Base-by-base conservation (phyloP, 2,888 invertebrate species). In the Drosophila lutescens region DNA sequence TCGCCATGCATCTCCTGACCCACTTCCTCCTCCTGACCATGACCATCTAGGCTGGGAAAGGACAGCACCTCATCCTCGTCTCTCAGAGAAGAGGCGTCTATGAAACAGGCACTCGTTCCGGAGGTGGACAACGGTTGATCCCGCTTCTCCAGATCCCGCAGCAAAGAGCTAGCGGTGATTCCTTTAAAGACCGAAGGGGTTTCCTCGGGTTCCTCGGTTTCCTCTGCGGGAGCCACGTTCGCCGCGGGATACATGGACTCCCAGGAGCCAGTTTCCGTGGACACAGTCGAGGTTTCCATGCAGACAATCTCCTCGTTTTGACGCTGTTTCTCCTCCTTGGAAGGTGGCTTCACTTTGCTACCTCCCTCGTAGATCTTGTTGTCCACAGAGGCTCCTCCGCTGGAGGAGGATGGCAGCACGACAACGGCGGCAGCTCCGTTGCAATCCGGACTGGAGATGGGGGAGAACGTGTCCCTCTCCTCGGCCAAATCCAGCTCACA, bases 71-170 rank as follows among this genome's bases (percentile, higher is more conserved):
- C 94, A 65, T 93, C 94, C 88, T 96, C 96, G 90, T 96, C 96
- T 23, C 94, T 94, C 74, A 96, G 92, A 88, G 94, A 95, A 8
- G 96, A 95, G 15, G 96, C 96, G 90, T 96, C 96, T 77, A 96
- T 96, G 81, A 96, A 96, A 90, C 95, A 96, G 67, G 94, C 94
- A 91, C 89, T 90, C 15, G 83, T 81, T n/a, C 82, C 89, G 0
- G 90, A 90, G 13, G 86, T 86, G n/a, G 85, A 83, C 65, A 91
- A 54, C 17, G 88, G 78, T 66, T 89, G 90, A n/a, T 90, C 90
- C 4, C 84, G 78, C 56, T 88, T 83, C 69, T 89, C 88, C 36
- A 89, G 75, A 32, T 89, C 74, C 1, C 82, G 74, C 47, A 81
- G 20, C 54, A 87, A n/a, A 3, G 87, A 86, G 26, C 78, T 81